Conservation (phyloP, 2,113 vertebrate genomes). For the Bolborhynchus lineola region DNA sequence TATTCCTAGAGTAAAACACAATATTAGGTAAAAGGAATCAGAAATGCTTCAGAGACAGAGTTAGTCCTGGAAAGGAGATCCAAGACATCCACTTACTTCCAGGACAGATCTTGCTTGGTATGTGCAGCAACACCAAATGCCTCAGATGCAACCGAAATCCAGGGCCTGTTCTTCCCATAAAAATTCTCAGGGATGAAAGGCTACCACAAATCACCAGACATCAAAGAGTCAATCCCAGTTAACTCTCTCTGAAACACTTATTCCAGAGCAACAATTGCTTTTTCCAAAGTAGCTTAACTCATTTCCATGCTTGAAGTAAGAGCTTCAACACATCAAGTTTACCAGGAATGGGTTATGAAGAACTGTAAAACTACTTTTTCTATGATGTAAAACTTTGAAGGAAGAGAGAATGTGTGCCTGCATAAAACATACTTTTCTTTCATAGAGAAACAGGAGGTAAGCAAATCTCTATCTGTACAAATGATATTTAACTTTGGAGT, state of each 20-base stretch:
- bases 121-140: background rate
- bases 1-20: background rate
- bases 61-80: background rate
- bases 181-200: background rate
- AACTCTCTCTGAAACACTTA: background rate
- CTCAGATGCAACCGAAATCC: background rate
- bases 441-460: background rate
- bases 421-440: background rate
- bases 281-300: background rate
- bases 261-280: background rate
- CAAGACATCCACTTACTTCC: background rate
- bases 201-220: background rate
- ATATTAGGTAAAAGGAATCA: background rate
- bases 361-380: background rate
- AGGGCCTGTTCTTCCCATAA: background rate
- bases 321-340: background rate
- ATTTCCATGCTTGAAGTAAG: background rate
- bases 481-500: background rate
- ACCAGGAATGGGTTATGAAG: background rate
- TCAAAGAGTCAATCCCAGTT: background rate
- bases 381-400: background rate
- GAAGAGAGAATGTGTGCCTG: fast-evolving
- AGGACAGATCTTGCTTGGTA: background rate
- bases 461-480: background rate
- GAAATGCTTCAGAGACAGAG: background rate